Base-by-base conservation (phyloP, 2,113 vertebrate species). In the Mobula hypostoma region DNA sequence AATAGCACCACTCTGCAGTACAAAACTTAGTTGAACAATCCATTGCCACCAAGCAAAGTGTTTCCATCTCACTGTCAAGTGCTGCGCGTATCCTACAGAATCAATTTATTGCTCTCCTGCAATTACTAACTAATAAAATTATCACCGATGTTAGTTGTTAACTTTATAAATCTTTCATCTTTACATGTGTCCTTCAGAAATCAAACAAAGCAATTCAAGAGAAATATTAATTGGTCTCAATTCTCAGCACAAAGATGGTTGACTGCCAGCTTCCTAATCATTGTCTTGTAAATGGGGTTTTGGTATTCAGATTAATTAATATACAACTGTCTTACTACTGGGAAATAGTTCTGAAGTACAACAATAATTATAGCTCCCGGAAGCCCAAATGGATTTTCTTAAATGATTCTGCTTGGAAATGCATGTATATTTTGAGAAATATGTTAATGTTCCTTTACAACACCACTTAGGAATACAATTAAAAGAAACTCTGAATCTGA, bases 21-120 rank as follows among this genome's bases (percentile, higher is more conserved):
- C 72, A 63, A 78, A 79, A 17, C 61, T 94, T 94, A 56, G 88
- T 94, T 94, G 94, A 91, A 58, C 94, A 88, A 29, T 90, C 92
- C 66, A 14, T 94, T 15, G n/a, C 79, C 17, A 17, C 77, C 5
- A 79, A 72, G 56, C 68, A 24, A 19, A 90, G 94, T 58, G 56
- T 8, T 27, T 66, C 56, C 29, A 70, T 95, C 58, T 68, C 94
- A 14, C 72, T 95, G n/a, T 77, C 15, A 19, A 83, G 27, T 66
- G 91, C 94, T 21, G 94, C 94, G 9, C 82, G 92, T 95, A 95
- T 95, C 94, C 94, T 56, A 48, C 24, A 29, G 74, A 72, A 93
- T 48, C 40, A 72, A 56, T 93, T 93, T 93, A 70, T 24, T 76
- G 70, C 19, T 93, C 40, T 74, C 91, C 40, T 92, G 40, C n/a